These are phyloP conservation scores for Archaeoteleia sp. DNA, from an alignment of 2,888 invertebrate genomes.

Conservation along the genomic window DNA sequence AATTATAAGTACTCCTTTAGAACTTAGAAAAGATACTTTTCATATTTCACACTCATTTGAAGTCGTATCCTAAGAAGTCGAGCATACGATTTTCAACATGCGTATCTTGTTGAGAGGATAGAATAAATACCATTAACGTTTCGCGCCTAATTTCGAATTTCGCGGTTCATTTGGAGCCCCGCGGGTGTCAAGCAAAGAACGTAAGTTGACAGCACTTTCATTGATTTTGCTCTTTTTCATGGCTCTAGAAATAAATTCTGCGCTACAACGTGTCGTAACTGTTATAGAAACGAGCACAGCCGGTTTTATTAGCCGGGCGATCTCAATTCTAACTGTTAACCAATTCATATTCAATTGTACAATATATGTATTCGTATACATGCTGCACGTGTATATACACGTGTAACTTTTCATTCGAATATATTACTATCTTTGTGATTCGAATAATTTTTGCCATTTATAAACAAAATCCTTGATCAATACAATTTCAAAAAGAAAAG, in stretches of 20 bases:
- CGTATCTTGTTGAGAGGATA: background rate
- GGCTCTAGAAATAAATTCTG: conserved; percentile 36
- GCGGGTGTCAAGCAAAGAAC: conserved; percentile 10
- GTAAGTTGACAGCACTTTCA: conserved; percentile 1
- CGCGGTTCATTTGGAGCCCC: conserved; percentile 26
- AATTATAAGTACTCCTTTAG: no score
- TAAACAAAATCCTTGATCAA: no score
- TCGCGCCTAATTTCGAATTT: conserved; percentile 25
- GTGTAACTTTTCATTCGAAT: background rate
- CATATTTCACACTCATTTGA: background rate
- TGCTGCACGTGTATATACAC: no score
- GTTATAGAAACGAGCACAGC: conserved; percentile 43
- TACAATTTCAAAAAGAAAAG: no score
- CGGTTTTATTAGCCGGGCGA: conserved; percentile 32
- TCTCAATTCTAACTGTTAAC: conserved; percentile 34
- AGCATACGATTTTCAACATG: conserved; percentile 4
- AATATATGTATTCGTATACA: no score
- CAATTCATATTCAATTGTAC: conserved; percentile 37
- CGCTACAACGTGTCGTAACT: conserved; percentile 36
- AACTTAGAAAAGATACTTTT: no score
- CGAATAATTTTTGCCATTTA: no score
- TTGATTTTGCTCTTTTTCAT: conserved; percentile 39
- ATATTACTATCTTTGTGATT: no score
- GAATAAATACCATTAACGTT: conserved; percentile 14
- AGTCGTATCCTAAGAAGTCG: background rate